Evolutionary conservation across 2,113 vertebrate genomes (phyloP).

Genomic region (Catagonus wagneri): DNA sequence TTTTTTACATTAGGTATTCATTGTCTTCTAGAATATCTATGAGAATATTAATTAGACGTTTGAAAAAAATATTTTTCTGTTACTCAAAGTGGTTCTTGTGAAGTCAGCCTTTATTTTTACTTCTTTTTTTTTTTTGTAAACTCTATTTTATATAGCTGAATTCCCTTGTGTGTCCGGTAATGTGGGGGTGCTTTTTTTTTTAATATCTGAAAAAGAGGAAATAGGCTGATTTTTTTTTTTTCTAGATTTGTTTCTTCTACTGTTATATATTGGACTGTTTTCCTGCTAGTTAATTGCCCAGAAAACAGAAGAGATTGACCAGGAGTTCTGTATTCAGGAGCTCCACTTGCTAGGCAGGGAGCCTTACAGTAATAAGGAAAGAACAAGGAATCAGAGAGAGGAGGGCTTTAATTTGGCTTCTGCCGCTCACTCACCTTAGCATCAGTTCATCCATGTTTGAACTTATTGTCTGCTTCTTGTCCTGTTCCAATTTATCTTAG

Average conservation of each 20-base stretch:
- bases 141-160: neutral
- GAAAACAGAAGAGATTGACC: neutral
- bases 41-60: conserved; percentile 6
- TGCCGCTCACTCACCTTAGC: neutral
- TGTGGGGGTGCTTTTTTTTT: neutral
- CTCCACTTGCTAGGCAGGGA: neutral
- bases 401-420: neutral
- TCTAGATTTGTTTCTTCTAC: neutral
- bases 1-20: conserved; percentile 8
- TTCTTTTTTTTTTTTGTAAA: neutral
- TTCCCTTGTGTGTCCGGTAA: neutral
- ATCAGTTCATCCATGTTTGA: neutral
- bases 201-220: conserved; percentile 20
- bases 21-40: neutral
- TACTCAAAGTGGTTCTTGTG: neutral
- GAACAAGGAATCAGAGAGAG: neutral
- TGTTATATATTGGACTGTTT: neutral
- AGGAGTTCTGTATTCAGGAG: neutral
- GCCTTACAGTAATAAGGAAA: neutral
- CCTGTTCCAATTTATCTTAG: neutral
- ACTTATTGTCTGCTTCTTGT: neutral
- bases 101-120: conserved; percentile 23
- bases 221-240: conserved; percentile 27
- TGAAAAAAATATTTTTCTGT: neutral
- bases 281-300: neutral